Percentiles rank a stretch among this genome's conserved stretches.
These are phyloP conservation scores for Leptopterna dolabrata DNA, from an alignment of 2,888 invertebrate genomes.

Conservation along the genomic window DNA sequence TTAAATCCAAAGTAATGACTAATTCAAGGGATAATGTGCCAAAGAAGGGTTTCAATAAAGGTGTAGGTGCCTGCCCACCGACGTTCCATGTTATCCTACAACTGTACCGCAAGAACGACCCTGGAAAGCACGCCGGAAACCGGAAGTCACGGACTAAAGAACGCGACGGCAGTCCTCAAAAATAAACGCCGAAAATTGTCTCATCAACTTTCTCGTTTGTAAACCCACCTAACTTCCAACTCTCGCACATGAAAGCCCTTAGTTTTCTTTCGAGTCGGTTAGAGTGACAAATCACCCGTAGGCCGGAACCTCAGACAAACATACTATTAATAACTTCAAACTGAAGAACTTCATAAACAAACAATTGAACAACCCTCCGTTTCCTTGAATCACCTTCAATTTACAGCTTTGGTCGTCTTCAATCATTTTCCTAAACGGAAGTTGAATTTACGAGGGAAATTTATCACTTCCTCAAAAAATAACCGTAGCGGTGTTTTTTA, in stretches of 20 bases:
- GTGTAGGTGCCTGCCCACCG: background rate
- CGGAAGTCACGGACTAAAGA: constrained; percentile 47
- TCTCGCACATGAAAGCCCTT: constrained; percentile 2
- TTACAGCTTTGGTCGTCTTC: background rate
- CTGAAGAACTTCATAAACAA: constrained; percentile 12
- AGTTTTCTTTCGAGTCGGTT: background rate
- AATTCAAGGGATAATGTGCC: too few species aligned
- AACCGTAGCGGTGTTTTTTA: too few species aligned
- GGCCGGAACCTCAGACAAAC: constrained; percentile 43
- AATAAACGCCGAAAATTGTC: constrained; percentile 46
- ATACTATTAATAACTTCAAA: constrained; percentile 32
- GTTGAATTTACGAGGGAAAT: too few species aligned
- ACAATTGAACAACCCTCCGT: background rate
- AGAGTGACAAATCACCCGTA: constrained; percentile 36
- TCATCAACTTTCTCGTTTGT: constrained; percentile 46
- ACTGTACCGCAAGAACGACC: background rate
- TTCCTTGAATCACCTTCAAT: background rate
- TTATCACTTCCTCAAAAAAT: too few species aligned
- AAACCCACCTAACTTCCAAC: background rate
- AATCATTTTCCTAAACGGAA: too few species aligned
- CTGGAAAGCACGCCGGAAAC: constrained; percentile 40
- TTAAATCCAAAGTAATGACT: too few species aligned
- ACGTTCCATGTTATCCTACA: constrained; percentile 41
- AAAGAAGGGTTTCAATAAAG: too few species aligned
- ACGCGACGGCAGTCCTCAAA: background rate